Percentiles rank a stretch among this genome's conserved stretches.
These are phyloP conservation scores for Morone chrysops DNA, from an alignment of 2,113 vertebrate species.

Conservation along the genomic window DNA sequence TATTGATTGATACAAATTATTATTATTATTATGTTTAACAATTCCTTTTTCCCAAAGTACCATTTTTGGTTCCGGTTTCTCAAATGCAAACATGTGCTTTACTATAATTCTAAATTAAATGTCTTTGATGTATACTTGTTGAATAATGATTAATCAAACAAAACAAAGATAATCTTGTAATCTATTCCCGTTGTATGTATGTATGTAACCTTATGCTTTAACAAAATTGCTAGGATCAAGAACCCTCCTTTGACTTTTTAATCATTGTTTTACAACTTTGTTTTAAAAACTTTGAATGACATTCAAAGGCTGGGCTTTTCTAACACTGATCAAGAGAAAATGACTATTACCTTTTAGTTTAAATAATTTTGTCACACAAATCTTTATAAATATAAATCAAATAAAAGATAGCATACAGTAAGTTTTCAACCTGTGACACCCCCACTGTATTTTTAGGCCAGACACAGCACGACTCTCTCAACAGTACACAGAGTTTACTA, in stretches of 20 bases:
- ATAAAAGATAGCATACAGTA: not conserved
- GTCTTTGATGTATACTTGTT: no score
- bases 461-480: constrained; percentile 65
- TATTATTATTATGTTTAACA: no score
- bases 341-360: not conserved
- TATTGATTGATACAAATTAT: no score
- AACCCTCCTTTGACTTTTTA: not conserved
- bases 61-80: not conserved
- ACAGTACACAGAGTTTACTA: constrained; percentile 74
- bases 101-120: not conserved
- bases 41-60: no score
- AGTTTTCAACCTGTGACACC: not conserved
- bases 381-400: not conserved
- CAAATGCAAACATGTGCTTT: not conserved
- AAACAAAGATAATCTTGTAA: no score
- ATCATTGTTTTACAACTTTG: not conserved
- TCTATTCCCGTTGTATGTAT: no score
- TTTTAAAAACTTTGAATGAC: not conserved
- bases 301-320: no score
- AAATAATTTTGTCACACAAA: not conserved
- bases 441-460: constrained; percentile 37
- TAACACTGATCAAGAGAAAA: not conserved
- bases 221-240: not conserved
- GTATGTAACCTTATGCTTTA: not conserved
- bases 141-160: no score